Evolutionary conservation across 1,140 invertebrate genomes (phyloP).

Genomic region (Ruditapes philippinarum): DNA sequence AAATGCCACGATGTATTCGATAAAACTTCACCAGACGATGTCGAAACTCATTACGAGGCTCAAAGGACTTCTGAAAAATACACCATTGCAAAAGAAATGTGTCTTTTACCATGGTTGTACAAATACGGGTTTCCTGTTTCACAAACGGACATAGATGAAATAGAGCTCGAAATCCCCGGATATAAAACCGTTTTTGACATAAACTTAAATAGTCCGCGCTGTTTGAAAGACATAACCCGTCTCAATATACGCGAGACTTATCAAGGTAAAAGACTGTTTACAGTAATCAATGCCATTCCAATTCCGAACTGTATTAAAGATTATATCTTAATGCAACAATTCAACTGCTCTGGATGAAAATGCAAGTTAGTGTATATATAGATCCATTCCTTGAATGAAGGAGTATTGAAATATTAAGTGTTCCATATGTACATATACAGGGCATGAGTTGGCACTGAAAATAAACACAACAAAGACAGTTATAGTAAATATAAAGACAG

Average conservation of each 20-base stretch:
- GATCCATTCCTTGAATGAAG: too few species aligned
- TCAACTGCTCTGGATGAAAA: too few species aligned
- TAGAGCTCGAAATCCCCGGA: neutral
- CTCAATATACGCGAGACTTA: neutral
- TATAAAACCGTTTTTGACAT: neutral
- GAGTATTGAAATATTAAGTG: too few species aligned
- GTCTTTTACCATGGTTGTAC: conserved; percentile 18
- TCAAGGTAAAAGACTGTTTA: neutral
- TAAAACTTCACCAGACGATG: neutral
- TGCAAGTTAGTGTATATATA: too few species aligned
- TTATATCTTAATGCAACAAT: conserved; percentile 2
- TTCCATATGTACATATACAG: too few species aligned
- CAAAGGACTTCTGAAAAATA: too few species aligned
- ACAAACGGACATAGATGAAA: neutral
- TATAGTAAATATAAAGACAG: conserved; percentile 38
- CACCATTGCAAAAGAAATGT: neutral
- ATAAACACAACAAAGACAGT: too few species aligned
- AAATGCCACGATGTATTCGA: neutral
- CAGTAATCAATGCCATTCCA: neutral
- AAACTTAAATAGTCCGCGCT: neutral
- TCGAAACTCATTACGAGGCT: neutral
- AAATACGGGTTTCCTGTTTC: conserved; percentile 12
- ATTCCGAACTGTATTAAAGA: neutral
- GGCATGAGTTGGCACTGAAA: too few species aligned
- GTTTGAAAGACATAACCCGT: neutral